Percentiles rank a stretch among this genome's conserved stretches.
Evolutionary conservation across 1,140 invertebrate genomes (phyloP).

Genomic region (Anastrepha ludens): DNA sequence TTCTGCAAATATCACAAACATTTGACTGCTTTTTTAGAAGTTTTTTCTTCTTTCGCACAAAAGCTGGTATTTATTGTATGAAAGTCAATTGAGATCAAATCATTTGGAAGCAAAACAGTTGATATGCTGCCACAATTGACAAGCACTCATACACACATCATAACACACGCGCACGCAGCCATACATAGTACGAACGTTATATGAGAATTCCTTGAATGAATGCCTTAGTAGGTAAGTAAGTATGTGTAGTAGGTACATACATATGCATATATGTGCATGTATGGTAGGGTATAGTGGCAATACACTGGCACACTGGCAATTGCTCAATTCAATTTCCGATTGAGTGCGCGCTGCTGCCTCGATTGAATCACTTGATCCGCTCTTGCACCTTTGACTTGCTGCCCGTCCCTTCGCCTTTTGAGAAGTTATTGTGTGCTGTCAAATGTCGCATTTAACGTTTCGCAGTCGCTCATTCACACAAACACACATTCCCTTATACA

Average conservation of each 20-base stretch:
- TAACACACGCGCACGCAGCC: background rate
- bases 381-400: slow-evolving; percentile 49
- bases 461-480: background rate
- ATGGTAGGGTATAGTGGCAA: background rate
- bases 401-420: background rate
- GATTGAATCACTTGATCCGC: slow-evolving; percentile 47
- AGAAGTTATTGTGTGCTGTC: slow-evolving; percentile 41
- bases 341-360: slow-evolving; percentile 48
- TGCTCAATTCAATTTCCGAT: slow-evolving; percentile 53
- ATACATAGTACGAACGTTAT: background rate
- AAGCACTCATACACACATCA: background rate
- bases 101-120: slow-evolving; percentile 73
- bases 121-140: slow-evolving; percentile 64
- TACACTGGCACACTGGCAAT: background rate
- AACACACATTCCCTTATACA: background rate
- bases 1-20: background rate
- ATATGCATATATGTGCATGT: background rate
- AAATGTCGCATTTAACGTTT: slow-evolving; percentile 10
- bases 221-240: background rate
- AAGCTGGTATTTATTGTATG: slow-evolving; percentile 46
- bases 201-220: slow-evolving; percentile 31
- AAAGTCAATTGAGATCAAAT: slow-evolving; percentile 73
- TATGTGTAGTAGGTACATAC: background rate
- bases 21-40: background rate
- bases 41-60: slow-evolving; percentile 19